Base-by-base conservation (phyloP, 2,113 vertebrate genomes). In the Spea multiplicata region DNA sequence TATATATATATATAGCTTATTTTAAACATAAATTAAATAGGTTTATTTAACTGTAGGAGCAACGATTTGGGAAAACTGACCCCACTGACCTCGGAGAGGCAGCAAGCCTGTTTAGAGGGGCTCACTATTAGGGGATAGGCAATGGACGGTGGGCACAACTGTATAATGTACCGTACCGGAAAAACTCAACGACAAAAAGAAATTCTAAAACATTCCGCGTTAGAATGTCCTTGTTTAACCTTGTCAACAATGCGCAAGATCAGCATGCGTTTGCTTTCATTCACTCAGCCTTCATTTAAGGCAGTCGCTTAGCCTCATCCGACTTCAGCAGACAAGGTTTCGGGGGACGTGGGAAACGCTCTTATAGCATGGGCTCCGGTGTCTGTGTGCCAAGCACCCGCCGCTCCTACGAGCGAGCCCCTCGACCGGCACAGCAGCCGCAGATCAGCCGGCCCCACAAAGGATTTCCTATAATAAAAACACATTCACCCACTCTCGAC, bases 241-340 rank as follows among this genome's bases (percentile, higher is more conserved):
- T 76, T 69, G 59, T n/a, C 66, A 48, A 47, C n/a, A 45, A n/a
- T 48, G 52, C 13, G 78, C 75, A 84, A 83, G 83, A 82, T 86
- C 88, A 88, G 87, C 82, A 84, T 47, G 84, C 72, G 57, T 68
- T 83, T 66, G 82, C 83, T 47, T 59, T 85, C 76, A 71, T 75
- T 62, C 46, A 70, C 67, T 3, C 13, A 82, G 74, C 81, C 85
- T 0, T 5, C 75, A 82, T 5, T 81, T 68, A 73, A 84, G 85
- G 86, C 86, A 86, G 87, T 88, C 87, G 76, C 82, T 84, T 72
- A 8, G 62, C 13, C 82, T 74, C 82, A 82, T 67, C 12, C 81
- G 81, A 1, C 75, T 82, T 53, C 77, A 84, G 76, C 82, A 77
- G 80, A 76, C 85, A 87, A 81, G 73, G 73, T 83, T 79, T 59